Evolutionary conservation across 2,113 vertebrate genomes (phyloP).

Genomic region (Syngnathus floridae): DNA sequence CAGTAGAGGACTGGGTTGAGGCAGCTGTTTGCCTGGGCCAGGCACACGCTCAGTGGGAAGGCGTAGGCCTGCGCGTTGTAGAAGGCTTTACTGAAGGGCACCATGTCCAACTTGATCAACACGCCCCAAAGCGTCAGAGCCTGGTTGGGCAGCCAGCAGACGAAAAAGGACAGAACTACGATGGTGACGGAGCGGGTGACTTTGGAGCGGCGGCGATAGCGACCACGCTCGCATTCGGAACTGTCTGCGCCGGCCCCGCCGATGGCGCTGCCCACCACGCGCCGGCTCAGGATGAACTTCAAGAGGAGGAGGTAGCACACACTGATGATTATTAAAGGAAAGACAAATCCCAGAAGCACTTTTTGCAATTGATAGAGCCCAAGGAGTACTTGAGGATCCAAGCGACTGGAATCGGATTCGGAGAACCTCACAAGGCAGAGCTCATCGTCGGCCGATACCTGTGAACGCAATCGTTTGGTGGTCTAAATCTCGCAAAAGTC

Average conservation of each 20-base stretch:
- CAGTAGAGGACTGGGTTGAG: constrained; percentile 79
- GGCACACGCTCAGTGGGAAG: constrained; percentile 73
- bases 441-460: constrained; percentile 71
- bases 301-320: constrained; percentile 74
- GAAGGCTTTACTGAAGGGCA: constrained; percentile 74
- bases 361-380: constrained; percentile 77
- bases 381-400: constrained; percentile 73
- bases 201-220: constrained; percentile 64
- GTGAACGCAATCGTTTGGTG: constrained; percentile 19
- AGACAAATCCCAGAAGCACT: constrained; percentile 72
- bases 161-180: constrained; percentile 74
- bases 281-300: constrained; percentile 66
- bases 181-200: constrained; percentile 73
- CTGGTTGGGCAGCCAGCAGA: constrained; percentile 80
- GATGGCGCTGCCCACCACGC: constrained; percentile 39
- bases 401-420: constrained; percentile 61
- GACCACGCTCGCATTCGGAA: constrained; percentile 57
- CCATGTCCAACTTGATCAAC: constrained; percentile 73
- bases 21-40: constrained; percentile 77
- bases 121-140: constrained; percentile 76
- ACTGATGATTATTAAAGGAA: constrained; percentile 69
- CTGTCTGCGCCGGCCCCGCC: constrained; percentile 24
- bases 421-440: constrained; percentile 76
- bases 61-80: constrained; percentile 74
- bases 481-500: constrained; percentile 1